phyloP scores from a whole-genome alignment of 2,113 vertebrate species.

The Phainopepla nitens region DNA sequence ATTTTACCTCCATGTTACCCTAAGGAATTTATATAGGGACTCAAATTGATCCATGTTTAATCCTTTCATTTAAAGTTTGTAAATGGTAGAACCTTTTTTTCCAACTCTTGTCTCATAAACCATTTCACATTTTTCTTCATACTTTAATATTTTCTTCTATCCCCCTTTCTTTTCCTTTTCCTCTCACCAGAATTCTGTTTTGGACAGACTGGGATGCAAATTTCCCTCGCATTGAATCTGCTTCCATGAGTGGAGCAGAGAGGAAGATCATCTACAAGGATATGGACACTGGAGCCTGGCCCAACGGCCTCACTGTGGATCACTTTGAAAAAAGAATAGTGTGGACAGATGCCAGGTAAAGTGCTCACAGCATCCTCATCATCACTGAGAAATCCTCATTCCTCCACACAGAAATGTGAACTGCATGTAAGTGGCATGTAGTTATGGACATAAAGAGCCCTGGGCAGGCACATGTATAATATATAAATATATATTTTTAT shows the following conservation, averaged over 20 bases:
- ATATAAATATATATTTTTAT: background rate
- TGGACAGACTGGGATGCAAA: constrained; percentile 99
- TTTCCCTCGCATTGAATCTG: constrained; percentile 95
- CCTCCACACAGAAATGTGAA: background rate
- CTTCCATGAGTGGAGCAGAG: constrained; percentile 92
- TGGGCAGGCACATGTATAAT: background rate
- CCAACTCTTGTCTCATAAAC: background rate
- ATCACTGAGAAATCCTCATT: background rate
- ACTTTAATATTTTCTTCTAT: background rate
- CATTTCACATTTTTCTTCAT: background rate
- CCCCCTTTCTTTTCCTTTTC: background rate
- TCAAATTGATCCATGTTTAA: background rate
- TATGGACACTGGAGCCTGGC: constrained; percentile 98
- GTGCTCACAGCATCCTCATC: background rate
- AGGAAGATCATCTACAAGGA: constrained; percentile 94
- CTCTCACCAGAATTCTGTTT: constrained; percentile 87
- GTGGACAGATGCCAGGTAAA: constrained; percentile 97
- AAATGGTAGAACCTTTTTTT: background rate
- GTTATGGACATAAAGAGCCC: background rate
- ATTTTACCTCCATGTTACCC: background rate
- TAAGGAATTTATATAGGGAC: background rate
- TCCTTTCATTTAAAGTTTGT: background rate
- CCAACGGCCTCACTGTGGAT: constrained; percentile 95
- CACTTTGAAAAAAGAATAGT: constrained; percentile 97
- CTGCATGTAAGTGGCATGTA: background rate